phyloP scores from a whole-genome alignment of 2,113 vertebrate genomes.

The Urocitellus parryii region DNA sequence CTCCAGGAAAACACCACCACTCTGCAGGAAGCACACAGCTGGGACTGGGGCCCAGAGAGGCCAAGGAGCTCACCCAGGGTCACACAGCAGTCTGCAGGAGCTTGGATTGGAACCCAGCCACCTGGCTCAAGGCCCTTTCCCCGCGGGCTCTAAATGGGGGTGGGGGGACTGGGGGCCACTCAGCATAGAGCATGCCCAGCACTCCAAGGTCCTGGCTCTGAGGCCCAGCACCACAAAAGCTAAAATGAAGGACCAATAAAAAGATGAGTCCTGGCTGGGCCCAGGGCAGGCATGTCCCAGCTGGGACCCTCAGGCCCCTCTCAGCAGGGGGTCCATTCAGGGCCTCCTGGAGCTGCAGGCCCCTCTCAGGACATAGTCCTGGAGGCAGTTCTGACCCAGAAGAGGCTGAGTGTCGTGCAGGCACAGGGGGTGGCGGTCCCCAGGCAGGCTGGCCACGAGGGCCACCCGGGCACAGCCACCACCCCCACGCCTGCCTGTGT shows the following conservation, averaged over 20 bases:
- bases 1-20: not conserved
- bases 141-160: not conserved
- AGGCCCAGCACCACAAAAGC: no score
- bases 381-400: no score
- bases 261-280: accelerated
- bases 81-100: not conserved
- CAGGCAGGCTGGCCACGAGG: not conserved
- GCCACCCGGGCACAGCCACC: not conserved
- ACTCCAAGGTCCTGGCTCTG: not conserved
- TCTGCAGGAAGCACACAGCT: not conserved
- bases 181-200: no score
- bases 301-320: accelerated
- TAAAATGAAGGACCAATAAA: not conserved
- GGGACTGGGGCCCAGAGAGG: not conserved
- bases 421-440: accelerated
- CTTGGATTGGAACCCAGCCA: not conserved
- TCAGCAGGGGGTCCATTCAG: not conserved
- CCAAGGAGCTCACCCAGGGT: not conserved
- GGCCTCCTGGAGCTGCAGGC: no score
- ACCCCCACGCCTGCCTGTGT: not conserved
- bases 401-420: not conserved
- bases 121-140: not conserved
- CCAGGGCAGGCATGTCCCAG: not conserved
- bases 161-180: no score
- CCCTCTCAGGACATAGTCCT: not conserved